A percentile compares a stretch with the other conserved stretches of the same genome.
phyloP scores from a whole-genome alignment of 2,113 vertebrate species.

The Hydrochoerus hydrochaeris region DNA sequence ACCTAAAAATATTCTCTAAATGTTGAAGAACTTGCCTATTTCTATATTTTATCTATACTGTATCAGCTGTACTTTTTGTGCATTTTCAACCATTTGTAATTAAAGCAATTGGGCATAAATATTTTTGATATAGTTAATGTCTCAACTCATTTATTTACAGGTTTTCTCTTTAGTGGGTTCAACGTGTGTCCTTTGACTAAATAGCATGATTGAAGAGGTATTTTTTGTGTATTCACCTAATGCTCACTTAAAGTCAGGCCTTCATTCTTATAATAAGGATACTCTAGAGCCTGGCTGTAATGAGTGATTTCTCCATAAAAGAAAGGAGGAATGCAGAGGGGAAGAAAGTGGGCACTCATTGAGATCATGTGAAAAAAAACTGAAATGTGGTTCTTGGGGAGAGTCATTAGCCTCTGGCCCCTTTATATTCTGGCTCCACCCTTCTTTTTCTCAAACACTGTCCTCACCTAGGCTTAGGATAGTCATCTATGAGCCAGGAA shows the following conservation, averaged over 20 bases:
- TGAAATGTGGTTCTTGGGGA: background rate
- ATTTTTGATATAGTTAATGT: background rate
- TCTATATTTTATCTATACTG: background rate
- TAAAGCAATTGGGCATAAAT: background rate
- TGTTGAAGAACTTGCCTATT: background rate
- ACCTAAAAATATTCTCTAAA: background rate
- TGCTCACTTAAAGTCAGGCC: background rate
- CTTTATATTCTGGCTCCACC: background rate
- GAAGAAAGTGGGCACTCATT: background rate
- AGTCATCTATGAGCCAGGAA: background rate
- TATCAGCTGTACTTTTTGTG: background rate
- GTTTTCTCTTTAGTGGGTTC: constrained; percentile 1
- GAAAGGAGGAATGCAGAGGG: background rate
- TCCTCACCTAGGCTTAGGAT: background rate
- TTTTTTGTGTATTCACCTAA: background rate
- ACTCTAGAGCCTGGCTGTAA: background rate
- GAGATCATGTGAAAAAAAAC: background rate
- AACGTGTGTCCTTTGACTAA: background rate
- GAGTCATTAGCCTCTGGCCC: background rate
- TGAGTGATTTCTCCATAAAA: background rate
- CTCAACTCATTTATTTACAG: background rate
- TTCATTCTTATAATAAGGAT: background rate
- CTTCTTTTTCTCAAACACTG: background rate
- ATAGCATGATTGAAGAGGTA: background rate
- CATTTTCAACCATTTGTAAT: background rate